Base-by-base conservation (phyloP, 1,140 invertebrate species). In the Zaprionus camerounensis region DNA sequence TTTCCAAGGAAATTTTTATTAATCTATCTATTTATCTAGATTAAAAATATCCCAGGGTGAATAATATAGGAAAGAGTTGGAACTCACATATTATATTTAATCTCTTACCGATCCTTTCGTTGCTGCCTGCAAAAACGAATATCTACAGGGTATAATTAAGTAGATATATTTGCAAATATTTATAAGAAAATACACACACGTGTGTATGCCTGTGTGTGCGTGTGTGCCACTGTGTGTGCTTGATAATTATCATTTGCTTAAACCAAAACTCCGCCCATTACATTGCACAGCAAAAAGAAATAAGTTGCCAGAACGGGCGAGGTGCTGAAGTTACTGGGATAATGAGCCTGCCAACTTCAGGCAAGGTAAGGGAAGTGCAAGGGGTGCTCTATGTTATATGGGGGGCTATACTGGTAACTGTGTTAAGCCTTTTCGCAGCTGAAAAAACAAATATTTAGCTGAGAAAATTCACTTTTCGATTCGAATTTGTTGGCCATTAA, bases 401-500 rank as follows among this genome's bases (percentile, higher is more conserved):
- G 17, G 5, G 5, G 1, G 55, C 1, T 4, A 3, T 38, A 7
- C 20, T 13, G 41, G 28, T 56, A 36, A 41, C 34, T 73, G 59
- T 55, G 62, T 72, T 74, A 66, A 62, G 62, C 51, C 51, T 75
- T 64, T 46, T 69, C 28, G 41, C 58, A 38, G 49, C 31, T 44
- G 17, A 11, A 36, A 65, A 64, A 64, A 71, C 46, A 73, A 77
- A 77, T 56, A 78, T 73, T 70, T 76, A 55, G 55, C 74, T 53
- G 58, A 68, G 83, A 64, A 88, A 83, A 86, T 87, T 87, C 80
- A 82, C 64, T 68, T 77, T 86, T 76, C 82, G 80, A 87, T 87
- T 88, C 73, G 76, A 83, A 88, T 83, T 87, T 83, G 84, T 87
- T 87, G 71, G 67, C 80, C 83, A 87, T 87, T 87, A 83, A 88